Conservation (phyloP, 1,140 invertebrate species). For the Onthophagus taurus region DNA sequence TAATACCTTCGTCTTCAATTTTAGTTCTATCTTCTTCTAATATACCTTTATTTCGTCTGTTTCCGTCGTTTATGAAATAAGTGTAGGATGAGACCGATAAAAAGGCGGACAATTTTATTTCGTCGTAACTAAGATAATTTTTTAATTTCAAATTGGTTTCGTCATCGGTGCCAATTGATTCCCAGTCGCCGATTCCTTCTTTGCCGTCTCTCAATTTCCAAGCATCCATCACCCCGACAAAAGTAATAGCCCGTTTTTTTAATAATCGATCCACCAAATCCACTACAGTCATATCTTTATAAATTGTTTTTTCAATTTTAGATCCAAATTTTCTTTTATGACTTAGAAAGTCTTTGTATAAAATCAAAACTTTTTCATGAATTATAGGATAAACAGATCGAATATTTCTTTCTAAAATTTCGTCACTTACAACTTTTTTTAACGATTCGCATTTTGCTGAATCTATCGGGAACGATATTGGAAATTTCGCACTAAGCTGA, state of each 20-base stretch:
- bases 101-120: conserved; percentile 28
- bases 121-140: conserved; percentile 27
- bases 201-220: conserved; percentile 43
- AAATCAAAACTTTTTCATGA: conserved; percentile 39
- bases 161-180: conserved; percentile 37
- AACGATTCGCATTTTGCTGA: conserved; percentile 35
- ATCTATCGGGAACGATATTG: conserved; percentile 38
- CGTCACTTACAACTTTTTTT: conserved; percentile 27
- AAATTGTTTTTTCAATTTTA: conserved; percentile 42
- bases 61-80: conserved; percentile 26
- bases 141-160: conserved; percentile 36
- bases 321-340: conserved; percentile 43
- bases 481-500: conserved; percentile 37
- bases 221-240: conserved; percentile 41
- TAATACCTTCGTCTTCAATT: conserved; percentile 23
- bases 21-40: conserved; percentile 12
- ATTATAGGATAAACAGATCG: conserved; percentile 42
- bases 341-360: conserved; percentile 39
- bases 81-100: conserved; percentile 26
- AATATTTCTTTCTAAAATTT: conserved; percentile 36
- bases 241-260: conserved; percentile 45
- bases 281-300: conserved; percentile 45
- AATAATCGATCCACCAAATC: conserved; percentile 47
- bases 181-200: conserved; percentile 39
- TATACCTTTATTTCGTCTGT: conserved; percentile 22